Evolutionary conservation across 2,797 vertebrate species (phyloP), one percentile per base, ranked within the genome.

Genomic region (Microctenopoma stevenorrisi): DNA sequence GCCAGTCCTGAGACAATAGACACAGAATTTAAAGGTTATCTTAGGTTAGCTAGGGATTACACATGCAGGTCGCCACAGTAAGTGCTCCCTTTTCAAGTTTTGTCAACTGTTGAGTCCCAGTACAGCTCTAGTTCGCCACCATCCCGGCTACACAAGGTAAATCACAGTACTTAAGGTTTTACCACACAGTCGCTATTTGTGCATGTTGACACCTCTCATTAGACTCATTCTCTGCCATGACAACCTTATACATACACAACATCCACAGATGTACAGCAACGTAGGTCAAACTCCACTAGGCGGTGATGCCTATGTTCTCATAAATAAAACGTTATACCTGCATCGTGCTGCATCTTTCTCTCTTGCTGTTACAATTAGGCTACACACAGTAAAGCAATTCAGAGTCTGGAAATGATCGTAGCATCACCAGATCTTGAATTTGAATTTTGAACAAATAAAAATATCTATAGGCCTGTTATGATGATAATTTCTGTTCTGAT

Each of bases 1-100:
- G 92, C 98, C 98, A 99, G 86, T 97, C 97, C 98, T 99, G 88
- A 69, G 70, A 81, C 55, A 68, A 57, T 1, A 72, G 56, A 80
- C 51, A 67, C 50, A 62, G 61, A 62, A 77, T 56, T 86, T 33
- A 87, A 51, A 48, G n/a, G 61, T 79, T 68, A 78, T 40, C 7
- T 3, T 7, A 1, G 33, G 33, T 35, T 7, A 0, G 33, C 33
- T 35, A 35, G 33, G 33, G 33, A 35, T 35, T 35, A 35, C 33
- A 35, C 33, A 35, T 35, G 33, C 33, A 35, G 6, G 33, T 35
- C 8, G 33, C 7, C 33, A 35, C 33, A 35, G 33, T 35, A 8
- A 35, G 8, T 35, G 33, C 33, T 35, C 33, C 33, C 33, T 35
- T 1, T 35, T 35, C 5, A 33, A 33, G 7, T 4, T 33, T 5